Percentiles rank a stretch among this genome's conserved stretches.
These are phyloP conservation scores for Panthera leo DNA, from an alignment of 2,113 vertebrate species.

Conservation along the genomic window DNA sequence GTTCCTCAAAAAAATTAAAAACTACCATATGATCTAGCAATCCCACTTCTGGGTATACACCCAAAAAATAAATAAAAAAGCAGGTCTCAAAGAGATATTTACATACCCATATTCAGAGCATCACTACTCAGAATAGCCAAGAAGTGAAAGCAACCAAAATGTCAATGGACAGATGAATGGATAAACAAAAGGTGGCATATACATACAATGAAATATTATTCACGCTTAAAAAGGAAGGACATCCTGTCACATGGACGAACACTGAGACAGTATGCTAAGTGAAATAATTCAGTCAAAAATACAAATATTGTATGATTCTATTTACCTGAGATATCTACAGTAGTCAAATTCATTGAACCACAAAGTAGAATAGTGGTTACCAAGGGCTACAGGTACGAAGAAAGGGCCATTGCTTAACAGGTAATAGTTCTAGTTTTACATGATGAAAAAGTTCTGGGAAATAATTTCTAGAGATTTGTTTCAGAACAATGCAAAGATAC, in stretches of 20 bases:
- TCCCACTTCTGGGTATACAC: not conserved
- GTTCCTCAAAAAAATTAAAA: slow-evolving; percentile 3
- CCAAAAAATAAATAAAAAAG: not conserved
- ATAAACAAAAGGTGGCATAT: not conserved
- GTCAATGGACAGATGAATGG: not conserved
- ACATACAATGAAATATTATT: not conserved
- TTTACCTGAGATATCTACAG: not conserved
- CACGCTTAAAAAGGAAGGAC: not conserved
- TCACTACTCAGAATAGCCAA: not conserved
- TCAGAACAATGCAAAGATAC: not conserved
- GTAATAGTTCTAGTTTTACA: not conserved
- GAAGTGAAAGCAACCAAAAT: not conserved
- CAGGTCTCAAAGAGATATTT: not conserved
- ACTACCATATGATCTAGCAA: not conserved
- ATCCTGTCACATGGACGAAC: not conserved
- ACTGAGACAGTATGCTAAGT: not conserved
- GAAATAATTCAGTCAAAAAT: not conserved
- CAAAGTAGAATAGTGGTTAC: not conserved
- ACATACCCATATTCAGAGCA: not conserved
- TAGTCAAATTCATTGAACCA: not conserved
- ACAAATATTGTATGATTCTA: not conserved
- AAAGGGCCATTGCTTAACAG: not conserved
- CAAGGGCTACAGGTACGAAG: no score
- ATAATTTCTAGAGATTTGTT: not conserved
- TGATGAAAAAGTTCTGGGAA: not conserved